Evolutionary conservation across 92 coral and sea anemone species (phyloP), one percentile per base, ranked within the genome.

Genomic region (Meandrina meandrites): DNA sequence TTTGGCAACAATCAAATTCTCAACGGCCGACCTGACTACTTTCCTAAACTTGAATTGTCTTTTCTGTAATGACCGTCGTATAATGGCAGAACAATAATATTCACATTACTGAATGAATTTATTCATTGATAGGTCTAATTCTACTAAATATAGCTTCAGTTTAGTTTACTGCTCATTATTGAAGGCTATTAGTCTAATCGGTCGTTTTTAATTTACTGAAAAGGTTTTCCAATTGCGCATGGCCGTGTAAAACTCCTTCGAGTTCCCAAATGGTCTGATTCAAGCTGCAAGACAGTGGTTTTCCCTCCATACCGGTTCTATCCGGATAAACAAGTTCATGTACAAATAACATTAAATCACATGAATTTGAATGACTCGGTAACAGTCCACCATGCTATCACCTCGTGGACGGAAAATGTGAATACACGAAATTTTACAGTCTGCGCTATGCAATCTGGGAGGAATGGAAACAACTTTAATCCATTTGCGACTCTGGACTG

Each of bases 391-490:
- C 31, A 64, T 13, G 71, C 71, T 8, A 64, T 64, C 31, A 64
- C 71, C 10, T 64, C 30, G 2, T 64, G 71, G 71, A 64, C 71
- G 4, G 71, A 64, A 64, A 64, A 64, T 8, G 10, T 64, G 0
- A 64, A 64, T 64, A 64, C 71, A 28, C 30, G 22, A 24, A 64
- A 64, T 64, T 64, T 64, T 24, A 64, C 71, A 64, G 71, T 64
- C 6, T 64, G 71, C 71, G 71, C 71, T 0, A 64, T 68, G 74
- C 74, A 68, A 27, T 68, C 74, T 68, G 74, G 74, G 74, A 68
- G 74, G n/a, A 68, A 27, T 28, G 37, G 74, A 68, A 68, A 68
- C 17, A 68, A 68, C 74, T 27, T 68, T 2, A 68, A 68, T 31
- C 37, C 74, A 9, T 68, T 68, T 15, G 74, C 74, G 18, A 68